Conservation (phyloP, 1,140 invertebrate genomes). For the Sipha flava region DNA sequence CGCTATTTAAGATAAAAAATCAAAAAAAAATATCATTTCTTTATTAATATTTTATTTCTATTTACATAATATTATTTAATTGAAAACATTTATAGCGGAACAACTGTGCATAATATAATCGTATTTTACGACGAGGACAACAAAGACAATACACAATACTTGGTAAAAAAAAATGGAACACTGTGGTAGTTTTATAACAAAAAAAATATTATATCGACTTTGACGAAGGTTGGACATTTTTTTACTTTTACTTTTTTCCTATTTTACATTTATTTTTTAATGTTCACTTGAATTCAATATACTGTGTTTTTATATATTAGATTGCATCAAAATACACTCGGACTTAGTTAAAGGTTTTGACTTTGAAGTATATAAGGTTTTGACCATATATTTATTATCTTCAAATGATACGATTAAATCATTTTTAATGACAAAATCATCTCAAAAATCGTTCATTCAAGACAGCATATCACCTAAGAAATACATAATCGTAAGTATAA, state of each 20-base stretch:
- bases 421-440: background rate
- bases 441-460: background rate
- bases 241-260: background rate
- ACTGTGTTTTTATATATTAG: background rate
- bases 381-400: background rate
- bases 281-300: background rate
- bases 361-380: no score
- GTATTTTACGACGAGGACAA: conserved; percentile 9
- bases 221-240: background rate
- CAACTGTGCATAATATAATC: background rate
- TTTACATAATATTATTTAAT: background rate
- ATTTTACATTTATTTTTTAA: background rate
- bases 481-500: conserved; percentile 21
- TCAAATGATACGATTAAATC: background rate
- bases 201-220: background rate
- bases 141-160: background rate
- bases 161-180: background rate
- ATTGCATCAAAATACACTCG: background rate
- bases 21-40: background rate
- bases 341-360: background rate
- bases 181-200: background rate
- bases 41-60: background rate
- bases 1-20: background rate
- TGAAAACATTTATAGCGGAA: background rate
- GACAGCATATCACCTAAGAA: background rate